phyloP scores from a whole-genome alignment of 1,140 invertebrate genomes.

The Sycophaga agraensis region DNA sequence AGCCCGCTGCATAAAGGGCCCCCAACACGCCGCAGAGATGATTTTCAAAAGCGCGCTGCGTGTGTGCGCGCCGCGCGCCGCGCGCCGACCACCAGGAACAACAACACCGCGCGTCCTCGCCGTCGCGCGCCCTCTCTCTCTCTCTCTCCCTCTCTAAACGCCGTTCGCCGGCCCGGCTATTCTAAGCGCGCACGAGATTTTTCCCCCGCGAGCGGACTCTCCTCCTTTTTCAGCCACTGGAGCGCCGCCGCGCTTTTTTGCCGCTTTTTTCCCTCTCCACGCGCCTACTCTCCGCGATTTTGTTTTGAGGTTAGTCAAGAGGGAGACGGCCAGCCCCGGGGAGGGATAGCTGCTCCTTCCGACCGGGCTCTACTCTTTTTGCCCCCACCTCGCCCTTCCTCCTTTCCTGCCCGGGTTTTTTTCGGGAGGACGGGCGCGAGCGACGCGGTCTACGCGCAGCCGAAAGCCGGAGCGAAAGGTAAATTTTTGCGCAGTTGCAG shows the following conservation, averaged over 20 bases:
- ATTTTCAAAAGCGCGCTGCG: slow-evolving; percentile 44
- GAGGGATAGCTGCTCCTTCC: neutral
- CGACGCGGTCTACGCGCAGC: neutral
- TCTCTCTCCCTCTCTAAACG: slow-evolving; percentile 4
- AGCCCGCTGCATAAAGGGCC: slow-evolving; percentile 38
- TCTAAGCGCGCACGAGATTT: neutral
- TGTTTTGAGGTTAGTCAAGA: slow-evolving; percentile 5
- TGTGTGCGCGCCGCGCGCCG: no score
- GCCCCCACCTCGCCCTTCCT: no score
- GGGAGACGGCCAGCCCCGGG: neutral
- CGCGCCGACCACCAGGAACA: slow-evolving; percentile 31
- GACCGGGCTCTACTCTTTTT: no score
- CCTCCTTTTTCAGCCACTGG: neutral
- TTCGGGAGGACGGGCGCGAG: no score
- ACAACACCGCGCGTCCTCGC: neutral
- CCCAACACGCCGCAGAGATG: slow-evolving; percentile 19
- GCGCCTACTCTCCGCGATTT: no score
- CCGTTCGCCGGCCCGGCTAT: slow-evolving; percentile 19
- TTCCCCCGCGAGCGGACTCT: no score
- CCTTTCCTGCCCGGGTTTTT: no score
- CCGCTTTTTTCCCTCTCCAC: no score
- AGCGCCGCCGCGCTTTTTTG: neutral
- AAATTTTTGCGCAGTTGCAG: neutral
- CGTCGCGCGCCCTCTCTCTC: neutral
- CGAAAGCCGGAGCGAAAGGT: neutral